Conservation (phyloP, 2,888 invertebrate genomes). For the Drosophila diplacantha region DNA sequence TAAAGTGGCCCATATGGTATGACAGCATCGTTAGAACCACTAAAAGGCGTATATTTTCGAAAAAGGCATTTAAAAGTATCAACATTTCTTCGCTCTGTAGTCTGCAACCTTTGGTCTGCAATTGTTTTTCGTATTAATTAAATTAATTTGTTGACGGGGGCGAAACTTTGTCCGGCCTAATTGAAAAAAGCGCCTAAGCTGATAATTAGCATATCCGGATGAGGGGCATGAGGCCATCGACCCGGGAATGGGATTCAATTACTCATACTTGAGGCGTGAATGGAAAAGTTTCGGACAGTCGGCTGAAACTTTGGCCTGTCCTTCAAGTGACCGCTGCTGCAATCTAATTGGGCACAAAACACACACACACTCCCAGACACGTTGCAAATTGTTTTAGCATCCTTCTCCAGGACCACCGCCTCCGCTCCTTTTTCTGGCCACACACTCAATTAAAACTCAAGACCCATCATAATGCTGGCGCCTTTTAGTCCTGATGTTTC, state of each 20-base stretch:
- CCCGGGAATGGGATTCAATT: slow-evolving; percentile 72
- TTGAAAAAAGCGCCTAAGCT: slow-evolving; percentile 72
- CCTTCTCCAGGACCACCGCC: slow-evolving; percentile 30
- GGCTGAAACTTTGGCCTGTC: slow-evolving; percentile 59
- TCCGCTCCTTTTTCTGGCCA: slow-evolving; percentile 38
- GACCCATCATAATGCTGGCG: slow-evolving; percentile 71
- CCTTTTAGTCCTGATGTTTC: slow-evolving; percentile 68
- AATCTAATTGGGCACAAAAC: slow-evolving; percentile 64
- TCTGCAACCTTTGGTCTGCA: not conserved
- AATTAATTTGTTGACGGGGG: slow-evolving; percentile 47
- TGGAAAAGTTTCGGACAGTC: slow-evolving; percentile 54
- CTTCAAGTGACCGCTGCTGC: slow-evolving; percentile 67
- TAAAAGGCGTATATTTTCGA: too few relatives aligned
- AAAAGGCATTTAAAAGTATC: not conserved
- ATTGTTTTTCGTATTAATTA: slow-evolving; percentile 61
- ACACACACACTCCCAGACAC: slow-evolving; percentile 47
- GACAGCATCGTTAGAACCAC: too few relatives aligned
- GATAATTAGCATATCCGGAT: slow-evolving; percentile 64
- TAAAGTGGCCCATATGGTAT: too few relatives aligned
- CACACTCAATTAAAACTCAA: slow-evolving; percentile 77
- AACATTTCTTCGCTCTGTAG: not conserved
- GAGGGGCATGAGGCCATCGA: slow-evolving; percentile 2
- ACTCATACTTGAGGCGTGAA: slow-evolving; percentile 71
- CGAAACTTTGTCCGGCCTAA: slow-evolving; percentile 56
- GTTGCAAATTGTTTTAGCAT: slow-evolving; percentile 67